Evolutionary conservation across 2,888 invertebrate species (phyloP), one percentile per base, ranked within the genome.

Genomic region (Pseudococcus jackbeardsleyi): DNA sequence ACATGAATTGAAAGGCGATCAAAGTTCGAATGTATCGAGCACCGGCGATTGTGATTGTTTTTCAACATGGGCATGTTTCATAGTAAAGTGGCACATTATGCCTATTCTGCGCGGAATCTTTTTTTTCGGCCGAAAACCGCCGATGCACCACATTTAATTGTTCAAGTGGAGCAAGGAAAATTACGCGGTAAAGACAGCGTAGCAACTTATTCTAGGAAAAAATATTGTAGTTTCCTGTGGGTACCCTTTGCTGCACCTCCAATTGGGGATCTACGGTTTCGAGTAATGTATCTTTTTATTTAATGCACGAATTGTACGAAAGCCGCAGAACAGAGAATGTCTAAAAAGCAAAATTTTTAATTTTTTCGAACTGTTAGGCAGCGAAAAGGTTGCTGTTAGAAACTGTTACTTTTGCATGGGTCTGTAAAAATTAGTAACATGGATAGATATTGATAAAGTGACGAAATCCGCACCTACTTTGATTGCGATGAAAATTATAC

Each of bases 1-100:
- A n/a, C n/a, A n/a, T n/a, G n/a, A n/a, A n/a, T n/a, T n/a, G 72
- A 77, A 33, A n/a, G 79, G 42, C 46, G 79, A 79, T 46, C 19
- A 42, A 79, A 39, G 46, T n/a, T 46, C 17, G 79, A 79, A 42
- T 46, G 17, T 17, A 11, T 26, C 42, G 42, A 1, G 6, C 15
- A 15, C 3, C 11, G n/a, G 0, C 42, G 17, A 42, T 26, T 79
- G 79, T 19, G 42, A 42, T n/a, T 42, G 39, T n/a, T 11, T 46
- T 6, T 42, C 17, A 79, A 42, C 79, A 79, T 79, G 79, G 79
- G 79, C 17, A 42, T 79, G n/a, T 79, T 79, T n/a, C 79, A 79
- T 79, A 79, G 79, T 79, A 79, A 79, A 79, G 46, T 79, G 8
- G 79, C 79, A 8, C 42, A 79, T 79, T 79, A 79, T 19, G 42